Conservation (phyloP, 2,113 vertebrate species). For the Myiozetetes cayanensis region DNA sequence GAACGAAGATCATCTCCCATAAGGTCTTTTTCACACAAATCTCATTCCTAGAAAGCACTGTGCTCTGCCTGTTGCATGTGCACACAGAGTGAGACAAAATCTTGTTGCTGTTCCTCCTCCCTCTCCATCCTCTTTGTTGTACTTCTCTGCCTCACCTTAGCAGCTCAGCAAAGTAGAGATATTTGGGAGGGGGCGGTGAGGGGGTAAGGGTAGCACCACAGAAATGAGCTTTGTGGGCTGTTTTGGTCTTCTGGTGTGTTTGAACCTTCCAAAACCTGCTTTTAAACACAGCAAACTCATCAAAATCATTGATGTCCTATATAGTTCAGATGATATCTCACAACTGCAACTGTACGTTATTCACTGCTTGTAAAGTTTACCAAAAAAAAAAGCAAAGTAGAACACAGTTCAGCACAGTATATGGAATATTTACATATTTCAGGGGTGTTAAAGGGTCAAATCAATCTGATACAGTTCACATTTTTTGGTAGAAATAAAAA, state of each 20-base stretch:
- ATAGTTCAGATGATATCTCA: neutral
- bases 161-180: rapidly evolving
- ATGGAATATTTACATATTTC: neutral
- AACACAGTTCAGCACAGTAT: neutral
- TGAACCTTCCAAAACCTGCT: neutral
- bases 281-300: neutral
- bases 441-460: neutral
- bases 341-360: neutral
- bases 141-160: neutral
- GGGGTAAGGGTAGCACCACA: neutral
- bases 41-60: neutral
- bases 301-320: neutral
- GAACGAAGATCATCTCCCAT: neutral
- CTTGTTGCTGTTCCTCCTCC: neutral
- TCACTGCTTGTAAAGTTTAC: neutral
- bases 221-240: neutral
- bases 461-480: neutral
- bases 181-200: neutral
- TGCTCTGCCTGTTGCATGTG: neutral
- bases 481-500: neutral
- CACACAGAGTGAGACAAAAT: neutral
- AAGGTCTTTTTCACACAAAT: neutral
- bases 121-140: too few relatives aligned
- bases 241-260: neutral
- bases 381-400: neutral